Evolutionary conservation across 1,140 invertebrate genomes (phyloP), one percentile per base, ranked within the genome.

Genomic region (Campoletis sonorensis): DNA sequence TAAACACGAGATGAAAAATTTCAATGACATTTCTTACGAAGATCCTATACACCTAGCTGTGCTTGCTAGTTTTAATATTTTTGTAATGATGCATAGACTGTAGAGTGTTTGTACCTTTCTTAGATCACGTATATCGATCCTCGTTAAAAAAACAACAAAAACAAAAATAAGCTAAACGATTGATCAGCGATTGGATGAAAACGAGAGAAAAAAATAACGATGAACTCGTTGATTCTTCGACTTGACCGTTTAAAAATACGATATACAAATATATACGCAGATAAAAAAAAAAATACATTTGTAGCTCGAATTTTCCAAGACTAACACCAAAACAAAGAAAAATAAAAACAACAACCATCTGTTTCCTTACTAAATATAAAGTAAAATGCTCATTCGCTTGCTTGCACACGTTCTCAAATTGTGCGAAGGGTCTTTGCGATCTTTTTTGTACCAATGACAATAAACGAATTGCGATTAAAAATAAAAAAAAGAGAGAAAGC

Each of bases 41-140:
- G 33, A 81, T 51, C 16, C 16, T 26, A 45, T 58, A 73, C 61
- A 71, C 79, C 85, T 89, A 91, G 88, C 88, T 91, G 90, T 83
- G 91, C 90, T 92, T 92, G 87, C 87, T 92, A 92, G 91, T 91
- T 92, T 92, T 92, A 92, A 92, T 92, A 92, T 92, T 92, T 92
- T 92, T 92, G 90, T 92, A 92, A 92, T 87, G 84, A 90, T 82
- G 90, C 90, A 86, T 90, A 90, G 86, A 45, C 23, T 78, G 84
- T 89, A 89, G 89, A 84, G 87, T 88, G 85, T 91, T 91, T 86
- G 81, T 91, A 90, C 82, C 85, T 85, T 85, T 80, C 80, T 86
- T 64, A 64, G 75, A 77, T 37, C 40, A 15, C 7, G 40, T 45
- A 45, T 45, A 45, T 45, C 40, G 40, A 45, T 45, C 40, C 40